Evolutionary conservation across 2,797 vertebrate species (phyloP).

Genomic region (Anableps anableps): DNA sequence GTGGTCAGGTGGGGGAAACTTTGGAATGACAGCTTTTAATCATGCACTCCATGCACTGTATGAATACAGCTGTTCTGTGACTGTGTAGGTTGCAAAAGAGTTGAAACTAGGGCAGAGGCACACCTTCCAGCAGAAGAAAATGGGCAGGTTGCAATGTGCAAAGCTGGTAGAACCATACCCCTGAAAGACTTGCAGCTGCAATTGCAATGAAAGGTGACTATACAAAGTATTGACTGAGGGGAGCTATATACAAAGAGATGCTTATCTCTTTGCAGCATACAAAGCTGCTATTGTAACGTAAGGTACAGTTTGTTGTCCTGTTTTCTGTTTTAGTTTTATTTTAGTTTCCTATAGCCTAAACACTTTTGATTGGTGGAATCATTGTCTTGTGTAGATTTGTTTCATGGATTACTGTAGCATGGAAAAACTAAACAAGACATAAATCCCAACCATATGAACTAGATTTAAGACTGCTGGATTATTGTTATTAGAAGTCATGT

Average conservation of each 20-base stretch:
- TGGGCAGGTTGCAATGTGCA: neutral
- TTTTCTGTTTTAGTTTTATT: neutral
- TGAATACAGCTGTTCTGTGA: neutral
- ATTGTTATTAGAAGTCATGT: conserved; percentile 50
- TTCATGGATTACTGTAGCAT: conserved; percentile 62
- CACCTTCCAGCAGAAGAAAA: too few relatives aligned
- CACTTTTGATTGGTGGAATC: conserved; percentile 49
- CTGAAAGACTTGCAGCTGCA: neutral
- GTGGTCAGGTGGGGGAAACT: neutral
- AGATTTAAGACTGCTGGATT: conserved; percentile 44
- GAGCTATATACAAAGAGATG: neutral
- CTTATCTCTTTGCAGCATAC: conserved; percentile 30
- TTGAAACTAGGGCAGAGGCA: too few relatives aligned
- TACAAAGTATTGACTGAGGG: neutral
- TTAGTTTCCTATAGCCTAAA: conserved; percentile 58
- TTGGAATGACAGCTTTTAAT: neutral
- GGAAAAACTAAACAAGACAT: conserved; percentile 58
- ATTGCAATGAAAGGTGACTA: neutral
- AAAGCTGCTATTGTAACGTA: neutral
- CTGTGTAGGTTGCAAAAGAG: too few relatives aligned
- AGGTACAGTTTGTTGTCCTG: neutral
- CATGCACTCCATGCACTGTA: neutral
- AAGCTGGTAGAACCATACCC: neutral
- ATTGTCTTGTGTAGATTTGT: conserved; percentile 55
- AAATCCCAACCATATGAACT: conserved; percentile 66